A percentile compares a stretch with the other conserved stretches of the same genome.
phyloP scores from a whole-genome alignment of 2,797 vertebrate genomes.

The Denticeps clupeoides region DNA sequence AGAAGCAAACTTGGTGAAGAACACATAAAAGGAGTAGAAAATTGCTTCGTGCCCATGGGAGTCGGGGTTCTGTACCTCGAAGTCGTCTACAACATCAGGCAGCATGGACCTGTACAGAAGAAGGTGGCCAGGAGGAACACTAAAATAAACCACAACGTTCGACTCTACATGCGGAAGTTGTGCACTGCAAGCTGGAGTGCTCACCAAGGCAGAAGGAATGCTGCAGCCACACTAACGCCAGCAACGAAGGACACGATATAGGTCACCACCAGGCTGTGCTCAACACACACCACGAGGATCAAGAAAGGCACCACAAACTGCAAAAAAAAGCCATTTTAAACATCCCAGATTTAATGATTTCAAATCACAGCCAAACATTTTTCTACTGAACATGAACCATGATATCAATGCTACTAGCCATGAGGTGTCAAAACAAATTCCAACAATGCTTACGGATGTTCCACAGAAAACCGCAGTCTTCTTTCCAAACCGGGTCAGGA shows the following conservation, averaged over 20 bases:
- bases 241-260: conserved; percentile 80
- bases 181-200: too few species aligned
- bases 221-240: conserved; percentile 80
- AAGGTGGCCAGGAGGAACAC: too few species aligned
- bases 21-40: conserved; percentile 97
- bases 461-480: conserved; percentile 83
- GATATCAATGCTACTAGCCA: too few species aligned
- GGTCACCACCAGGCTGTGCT: conserved; percentile 72
- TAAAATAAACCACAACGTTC: too few species aligned
- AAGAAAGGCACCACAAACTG: conserved; percentile 89
- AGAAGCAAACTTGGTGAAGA: conserved; percentile 96
- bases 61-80: conserved; percentile 77
- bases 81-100: conserved; percentile 89
- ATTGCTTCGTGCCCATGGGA: conserved; percentile 82
- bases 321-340: conserved; percentile 10
- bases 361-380: too few species aligned
- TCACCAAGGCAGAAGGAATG: conserved; percentile 92
- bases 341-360: too few species aligned
- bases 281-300: conserved; percentile 65
- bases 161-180: too few species aligned
- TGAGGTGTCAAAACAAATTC: too few species aligned
- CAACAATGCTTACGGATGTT: conserved; percentile 74
- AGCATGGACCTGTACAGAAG: conserved; percentile 88
- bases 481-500: conserved; percentile 88
- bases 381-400: too few species aligned